Percentiles rank a stretch among this genome's conserved stretches.
Conservation (phyloP, 2,888 invertebrate genomes). For the Torymus tubicola region DNA sequence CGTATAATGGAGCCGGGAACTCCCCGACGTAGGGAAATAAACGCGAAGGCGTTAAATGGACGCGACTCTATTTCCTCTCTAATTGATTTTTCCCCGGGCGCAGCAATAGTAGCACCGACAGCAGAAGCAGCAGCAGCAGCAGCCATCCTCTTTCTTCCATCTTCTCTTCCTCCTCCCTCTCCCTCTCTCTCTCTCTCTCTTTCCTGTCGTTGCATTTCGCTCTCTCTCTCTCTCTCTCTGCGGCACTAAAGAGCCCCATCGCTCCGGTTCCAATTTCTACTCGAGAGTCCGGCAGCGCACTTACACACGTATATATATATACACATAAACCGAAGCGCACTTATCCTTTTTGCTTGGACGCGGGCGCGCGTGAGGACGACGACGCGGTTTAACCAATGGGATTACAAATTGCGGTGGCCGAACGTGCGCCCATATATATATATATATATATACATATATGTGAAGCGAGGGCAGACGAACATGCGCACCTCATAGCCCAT, state of each 20-base stretch:
- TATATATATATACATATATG: too few species aligned
- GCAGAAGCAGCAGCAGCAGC: not conserved
- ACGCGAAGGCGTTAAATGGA: conserved; percentile 45
- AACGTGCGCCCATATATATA: not conserved
- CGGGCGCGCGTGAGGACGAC: not conserved
- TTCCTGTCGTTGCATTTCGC: not conserved
- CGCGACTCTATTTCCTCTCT: conserved; percentile 50
- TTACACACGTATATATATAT: not conserved
- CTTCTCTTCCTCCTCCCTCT: conserved; percentile 16
- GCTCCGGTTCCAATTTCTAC: conserved; percentile 42
- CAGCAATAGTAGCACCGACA: not conserved
- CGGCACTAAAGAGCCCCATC: conserved; percentile 17
- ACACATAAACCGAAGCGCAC: not conserved
- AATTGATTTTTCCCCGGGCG: conserved; percentile 52
- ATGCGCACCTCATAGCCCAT: not conserved
- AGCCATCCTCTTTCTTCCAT: not conserved
- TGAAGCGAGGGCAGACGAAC: not conserved
- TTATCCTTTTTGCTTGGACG: conserved; percentile 8
- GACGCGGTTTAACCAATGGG: conserved; percentile 52
- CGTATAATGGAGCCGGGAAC: not conserved
- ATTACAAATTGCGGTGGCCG: conserved; percentile 45
- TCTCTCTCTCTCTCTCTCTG: not conserved
- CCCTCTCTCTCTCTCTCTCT: not conserved
- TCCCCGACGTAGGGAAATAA: conserved; percentile 36
- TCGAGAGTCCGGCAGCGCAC: conserved; percentile 27